Evolutionary conservation across 2,113 vertebrate species (phyloP).

Genomic region (Alligator mississippiensis): DNA sequence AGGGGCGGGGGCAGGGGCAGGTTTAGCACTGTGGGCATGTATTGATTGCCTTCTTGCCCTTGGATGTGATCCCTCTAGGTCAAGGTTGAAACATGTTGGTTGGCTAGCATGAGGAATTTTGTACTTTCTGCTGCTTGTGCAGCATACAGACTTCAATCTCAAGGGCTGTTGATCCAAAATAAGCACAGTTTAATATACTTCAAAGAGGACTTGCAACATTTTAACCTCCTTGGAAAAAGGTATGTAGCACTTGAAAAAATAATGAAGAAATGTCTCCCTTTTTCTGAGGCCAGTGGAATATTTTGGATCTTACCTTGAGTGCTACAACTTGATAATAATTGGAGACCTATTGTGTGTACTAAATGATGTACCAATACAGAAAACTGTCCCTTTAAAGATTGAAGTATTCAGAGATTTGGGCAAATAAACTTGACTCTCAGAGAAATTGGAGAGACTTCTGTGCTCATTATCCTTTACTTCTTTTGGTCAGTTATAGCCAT

Average conservation of each 20-base stretch:
- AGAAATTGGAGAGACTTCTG: not conserved
- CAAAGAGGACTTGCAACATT: not conserved
- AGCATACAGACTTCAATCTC: not conserved
- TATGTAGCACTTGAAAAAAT: not conserved
- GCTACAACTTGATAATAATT: not conserved
- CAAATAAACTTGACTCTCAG: not conserved
- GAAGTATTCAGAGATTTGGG: not conserved
- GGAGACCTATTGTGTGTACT: not conserved
- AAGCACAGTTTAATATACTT: not conserved
- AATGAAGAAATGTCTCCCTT: too few species aligned
- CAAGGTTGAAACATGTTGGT: not conserved
- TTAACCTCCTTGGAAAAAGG: not conserved
- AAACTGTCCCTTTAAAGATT: not conserved
- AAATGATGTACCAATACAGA: not conserved
- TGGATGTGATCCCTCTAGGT: not conserved
- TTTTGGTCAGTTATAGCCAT: not conserved
- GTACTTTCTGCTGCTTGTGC: not conserved
- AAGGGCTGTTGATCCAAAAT: not conserved
- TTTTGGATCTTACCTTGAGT: not conserved
- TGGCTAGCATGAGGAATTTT: not conserved
- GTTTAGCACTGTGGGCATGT: not conserved
- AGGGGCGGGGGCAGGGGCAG: not conserved
- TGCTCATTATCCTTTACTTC: not conserved
- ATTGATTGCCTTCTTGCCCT: not conserved
- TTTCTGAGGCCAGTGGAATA: not conserved